A percentile compares a stretch with the other conserved stretches of the same genome.
phyloP scores from a whole-genome alignment of 1,140 invertebrate species.

The Neodiprion fabricii region DNA sequence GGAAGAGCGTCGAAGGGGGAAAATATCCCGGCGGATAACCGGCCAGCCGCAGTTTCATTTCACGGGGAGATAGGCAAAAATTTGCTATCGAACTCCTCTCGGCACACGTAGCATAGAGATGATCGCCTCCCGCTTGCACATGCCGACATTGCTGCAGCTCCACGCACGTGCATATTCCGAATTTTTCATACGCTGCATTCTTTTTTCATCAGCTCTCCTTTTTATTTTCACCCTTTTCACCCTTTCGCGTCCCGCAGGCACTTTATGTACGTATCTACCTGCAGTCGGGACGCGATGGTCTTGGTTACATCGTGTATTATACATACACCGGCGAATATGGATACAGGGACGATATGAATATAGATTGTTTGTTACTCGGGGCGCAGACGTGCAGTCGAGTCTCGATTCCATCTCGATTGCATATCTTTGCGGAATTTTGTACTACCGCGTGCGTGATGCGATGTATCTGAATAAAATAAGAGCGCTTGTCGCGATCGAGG shows the following conservation, averaged over 20 bases:
- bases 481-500: no score
- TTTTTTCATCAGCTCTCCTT: background rate
- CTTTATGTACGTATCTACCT: constrained; percentile 2
- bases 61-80: constrained; percentile 44
- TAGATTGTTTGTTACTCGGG: constrained; percentile 19
- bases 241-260: background rate
- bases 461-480: no score
- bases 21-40: constrained; percentile 8
- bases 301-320: background rate
- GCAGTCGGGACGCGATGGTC: background rate
- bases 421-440: no score
- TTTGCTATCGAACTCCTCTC: constrained; percentile 31
- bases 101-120: constrained; percentile 37
- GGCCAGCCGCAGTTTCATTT: constrained; percentile 44
- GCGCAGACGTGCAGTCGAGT: no score
- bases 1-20: constrained; percentile 14
- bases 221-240: background rate
- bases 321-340: background rate
- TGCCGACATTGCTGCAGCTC: background rate
- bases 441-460: no score
- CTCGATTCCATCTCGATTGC: no score
- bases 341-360: constrained; percentile 27
- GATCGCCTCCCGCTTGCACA: constrained; percentile 30
- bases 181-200: no score
- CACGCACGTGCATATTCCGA: background rate